Percentiles rank a stretch among this genome's conserved stretches.
phyloP scores from a whole-genome alignment of 2,797 vertebrate species.

The Margarornis squamiger region DNA sequence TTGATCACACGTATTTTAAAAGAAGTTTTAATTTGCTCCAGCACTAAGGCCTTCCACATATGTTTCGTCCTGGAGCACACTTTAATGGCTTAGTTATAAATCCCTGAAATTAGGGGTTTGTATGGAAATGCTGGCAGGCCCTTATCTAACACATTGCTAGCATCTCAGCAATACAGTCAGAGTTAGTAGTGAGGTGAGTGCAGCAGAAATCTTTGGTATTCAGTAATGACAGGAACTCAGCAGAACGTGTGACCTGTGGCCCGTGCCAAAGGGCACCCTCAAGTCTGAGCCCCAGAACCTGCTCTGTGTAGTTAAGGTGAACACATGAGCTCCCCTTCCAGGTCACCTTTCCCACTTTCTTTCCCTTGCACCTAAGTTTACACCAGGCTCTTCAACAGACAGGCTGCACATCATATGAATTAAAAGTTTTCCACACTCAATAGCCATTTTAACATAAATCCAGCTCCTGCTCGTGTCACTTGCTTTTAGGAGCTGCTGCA shows the following conservation, averaged over 20 bases:
- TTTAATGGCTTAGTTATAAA: constrained; percentile 42
- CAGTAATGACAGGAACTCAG: not conserved
- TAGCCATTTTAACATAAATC: not conserved
- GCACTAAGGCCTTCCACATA: not conserved
- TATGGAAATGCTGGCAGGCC: constrained; percentile 20
- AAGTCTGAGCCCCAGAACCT: not conserved
- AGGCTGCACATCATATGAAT: not conserved
- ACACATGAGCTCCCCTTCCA: not conserved
- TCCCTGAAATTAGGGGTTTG: constrained; percentile 12
- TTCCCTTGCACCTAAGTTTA: not conserved
- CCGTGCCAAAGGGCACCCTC: not conserved
- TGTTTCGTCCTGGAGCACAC: not conserved
- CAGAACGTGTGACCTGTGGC: not conserved
- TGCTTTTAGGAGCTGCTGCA: not conserved
- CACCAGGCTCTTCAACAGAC: not conserved
- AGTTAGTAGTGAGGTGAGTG: not conserved
- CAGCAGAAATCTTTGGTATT: not conserved
- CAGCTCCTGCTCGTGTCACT: not conserved
- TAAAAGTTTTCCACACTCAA: not conserved
- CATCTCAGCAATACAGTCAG: not conserved
- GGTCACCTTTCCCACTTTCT: not conserved
- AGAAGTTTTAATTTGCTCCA: constrained; percentile 36
- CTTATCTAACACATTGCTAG: not conserved
- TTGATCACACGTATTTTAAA: not conserved
- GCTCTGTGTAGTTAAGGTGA: accelerated